phyloP scores from a whole-genome alignment of 2,113 vertebrate genomes.

The Tor tambroides region DNA sequence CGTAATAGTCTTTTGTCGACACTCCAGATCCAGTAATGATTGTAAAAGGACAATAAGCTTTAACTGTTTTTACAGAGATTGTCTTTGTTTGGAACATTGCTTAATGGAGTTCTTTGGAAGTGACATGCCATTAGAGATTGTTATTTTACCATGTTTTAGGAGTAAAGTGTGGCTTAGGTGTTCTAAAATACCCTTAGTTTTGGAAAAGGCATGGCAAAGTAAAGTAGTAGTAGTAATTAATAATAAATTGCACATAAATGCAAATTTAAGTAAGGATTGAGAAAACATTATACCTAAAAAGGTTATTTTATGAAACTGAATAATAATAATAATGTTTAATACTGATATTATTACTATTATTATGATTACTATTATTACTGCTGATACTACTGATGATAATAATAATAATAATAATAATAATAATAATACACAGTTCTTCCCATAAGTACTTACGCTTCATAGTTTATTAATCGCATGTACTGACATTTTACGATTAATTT shows the following conservation, averaged over 20 bases:
- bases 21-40: conserved; percentile 31
- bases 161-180: neutral
- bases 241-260: neutral
- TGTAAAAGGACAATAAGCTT: conserved; percentile 35
- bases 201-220: neutral
- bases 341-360: too few species aligned
- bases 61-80: conserved; percentile 21
- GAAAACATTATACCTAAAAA: neutral
- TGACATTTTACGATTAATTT: neutral
- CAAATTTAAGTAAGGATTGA: neutral
- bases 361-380: too few species aligned
- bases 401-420: too few species aligned
- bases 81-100: neutral
- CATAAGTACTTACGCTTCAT: too few species aligned
- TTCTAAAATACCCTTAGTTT: neutral
- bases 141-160: neutral
- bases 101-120: neutral
- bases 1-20: conserved; percentile 52
- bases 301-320: too few species aligned
- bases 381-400: too few species aligned
- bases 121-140: neutral
- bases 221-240: neutral
- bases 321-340: too few species aligned
- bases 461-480: neutral
- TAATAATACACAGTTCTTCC: too few species aligned